A percentile compares a stretch with the other conserved stretches of the same genome.
phyloP scores from a whole-genome alignment of 1,140 invertebrate genomes.

The Saxidomus purpurata region DNA sequence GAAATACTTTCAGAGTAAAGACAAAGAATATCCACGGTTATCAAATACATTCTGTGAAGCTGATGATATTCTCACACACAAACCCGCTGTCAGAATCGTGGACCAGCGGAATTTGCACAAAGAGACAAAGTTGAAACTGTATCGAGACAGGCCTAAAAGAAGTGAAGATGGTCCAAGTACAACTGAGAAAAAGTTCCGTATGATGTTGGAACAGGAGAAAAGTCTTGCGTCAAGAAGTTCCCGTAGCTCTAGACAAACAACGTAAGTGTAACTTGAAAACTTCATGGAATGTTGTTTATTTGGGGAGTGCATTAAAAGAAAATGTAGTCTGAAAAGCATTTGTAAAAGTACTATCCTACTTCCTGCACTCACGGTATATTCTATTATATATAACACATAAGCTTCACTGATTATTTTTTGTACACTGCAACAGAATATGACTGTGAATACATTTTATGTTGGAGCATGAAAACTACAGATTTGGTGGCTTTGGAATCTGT shows the following conservation, averaged over 20 bases:
- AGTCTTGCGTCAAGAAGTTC: slow-evolving; percentile 59
- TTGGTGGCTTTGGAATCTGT: too few species aligned
- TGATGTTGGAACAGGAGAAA: slow-evolving; percentile 80
- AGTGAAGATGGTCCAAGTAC: slow-evolving; percentile 74
- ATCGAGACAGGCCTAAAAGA: slow-evolving; percentile 75
- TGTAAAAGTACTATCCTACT: too few species aligned
- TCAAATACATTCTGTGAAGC: slow-evolving; percentile 73
- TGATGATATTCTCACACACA: slow-evolving; percentile 60
- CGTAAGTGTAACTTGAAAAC: slow-evolving; percentile 39
- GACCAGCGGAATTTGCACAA: slow-evolving; percentile 83
- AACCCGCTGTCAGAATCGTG: slow-evolving; percentile 80
- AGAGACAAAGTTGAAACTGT: slow-evolving; percentile 83
- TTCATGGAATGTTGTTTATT: too few species aligned
- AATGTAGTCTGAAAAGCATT: too few species aligned
- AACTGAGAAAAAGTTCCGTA: slow-evolving; percentile 78
- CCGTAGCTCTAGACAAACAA: slow-evolving; percentile 47
- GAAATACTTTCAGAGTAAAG: slow-evolving; percentile 72
- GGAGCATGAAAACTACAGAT: too few species aligned
- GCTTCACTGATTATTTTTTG: too few species aligned
- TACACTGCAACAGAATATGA: too few species aligned
- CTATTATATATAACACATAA: too few species aligned
- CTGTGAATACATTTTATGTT: too few species aligned
- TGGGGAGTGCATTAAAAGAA: too few species aligned
- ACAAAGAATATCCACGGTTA: slow-evolving; percentile 78
- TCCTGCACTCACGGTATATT: too few species aligned